These are phyloP conservation scores for Cephalopachus bancanus DNA, from an alignment of 2,797 vertebrate species.

Conservation along the genomic window DNA sequence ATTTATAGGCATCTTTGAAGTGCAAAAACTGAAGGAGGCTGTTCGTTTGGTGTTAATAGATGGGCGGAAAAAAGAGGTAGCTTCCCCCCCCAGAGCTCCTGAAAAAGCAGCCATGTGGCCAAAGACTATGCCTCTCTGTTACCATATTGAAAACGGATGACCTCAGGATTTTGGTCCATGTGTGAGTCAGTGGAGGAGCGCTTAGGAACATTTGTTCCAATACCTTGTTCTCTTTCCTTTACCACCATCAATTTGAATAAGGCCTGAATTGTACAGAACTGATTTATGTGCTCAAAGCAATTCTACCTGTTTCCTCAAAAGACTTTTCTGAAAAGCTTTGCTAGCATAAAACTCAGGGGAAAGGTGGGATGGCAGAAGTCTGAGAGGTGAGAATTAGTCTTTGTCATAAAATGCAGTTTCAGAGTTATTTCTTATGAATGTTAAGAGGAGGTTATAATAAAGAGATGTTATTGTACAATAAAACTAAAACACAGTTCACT, in stretches of 20 bases:
- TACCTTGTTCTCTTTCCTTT: neutral
- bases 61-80: neutral
- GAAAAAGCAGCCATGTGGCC: neutral
- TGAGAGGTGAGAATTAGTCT: neutral
- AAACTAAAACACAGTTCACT: conserved; percentile 68
- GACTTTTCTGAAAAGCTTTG: conserved; percentile 22
- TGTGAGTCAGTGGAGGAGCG: neutral
- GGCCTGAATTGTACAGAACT: neutral
- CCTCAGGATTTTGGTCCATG: neutral
- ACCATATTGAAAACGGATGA: neutral
- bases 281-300: conserved; percentile 61
- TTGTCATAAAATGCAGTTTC: conserved; percentile 60
- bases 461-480: conserved; percentile 60
- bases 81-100: neutral
- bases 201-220: neutral
- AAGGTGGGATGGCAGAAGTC: no score
- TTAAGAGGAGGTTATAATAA: conserved; percentile 43
- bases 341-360: no score
- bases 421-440: conserved; percentile 50
- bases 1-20: neutral
- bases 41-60: neutral
- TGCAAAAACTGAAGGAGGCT: neutral
- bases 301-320: conserved; percentile 48
- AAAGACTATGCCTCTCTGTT: neutral
- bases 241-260: neutral